phyloP scores from a whole-genome alignment of 2,888 invertebrate species.

The Tachina grossa region DNA sequence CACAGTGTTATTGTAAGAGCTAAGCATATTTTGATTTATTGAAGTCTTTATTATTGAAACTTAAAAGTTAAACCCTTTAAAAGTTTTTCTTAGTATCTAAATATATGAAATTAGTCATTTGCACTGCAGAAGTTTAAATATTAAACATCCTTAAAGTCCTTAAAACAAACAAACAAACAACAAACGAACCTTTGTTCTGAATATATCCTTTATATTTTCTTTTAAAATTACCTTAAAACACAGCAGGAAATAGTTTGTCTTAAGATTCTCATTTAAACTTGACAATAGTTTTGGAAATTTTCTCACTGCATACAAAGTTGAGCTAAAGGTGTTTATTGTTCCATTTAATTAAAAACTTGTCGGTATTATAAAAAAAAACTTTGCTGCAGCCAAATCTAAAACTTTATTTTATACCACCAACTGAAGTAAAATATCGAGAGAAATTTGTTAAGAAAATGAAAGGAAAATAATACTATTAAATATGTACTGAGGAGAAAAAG shows the following conservation, averaged over 20 bases:
- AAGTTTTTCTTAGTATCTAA: too few relatives aligned
- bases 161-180: not conserved
- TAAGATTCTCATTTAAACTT: not conserved
- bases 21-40: too few relatives aligned
- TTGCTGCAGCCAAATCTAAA: not conserved
- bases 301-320: not conserved
- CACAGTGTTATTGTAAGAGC: too few relatives aligned
- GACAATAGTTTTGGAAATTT: not conserved
- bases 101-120: not conserved
- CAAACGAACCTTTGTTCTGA: not conserved
- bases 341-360: constrained; percentile 25
- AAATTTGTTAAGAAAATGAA: constrained; percentile 7
- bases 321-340: constrained; percentile 36
- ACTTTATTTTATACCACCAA: constrained; percentile 3
- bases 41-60: too few relatives aligned
- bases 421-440: constrained; percentile 16
- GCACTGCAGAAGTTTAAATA: not conserved
- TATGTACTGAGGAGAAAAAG: not conserved
- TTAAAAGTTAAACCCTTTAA: too few relatives aligned
- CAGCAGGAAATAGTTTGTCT: not conserved
- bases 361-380: constrained; percentile 15
- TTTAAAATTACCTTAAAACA: not conserved
- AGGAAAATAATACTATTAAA: constrained; percentile 25
- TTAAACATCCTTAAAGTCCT: not conserved
- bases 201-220: too few relatives aligned